Evolutionary conservation across 2,888 invertebrate species (phyloP).

Genomic region (Drosophila rellima): DNA sequence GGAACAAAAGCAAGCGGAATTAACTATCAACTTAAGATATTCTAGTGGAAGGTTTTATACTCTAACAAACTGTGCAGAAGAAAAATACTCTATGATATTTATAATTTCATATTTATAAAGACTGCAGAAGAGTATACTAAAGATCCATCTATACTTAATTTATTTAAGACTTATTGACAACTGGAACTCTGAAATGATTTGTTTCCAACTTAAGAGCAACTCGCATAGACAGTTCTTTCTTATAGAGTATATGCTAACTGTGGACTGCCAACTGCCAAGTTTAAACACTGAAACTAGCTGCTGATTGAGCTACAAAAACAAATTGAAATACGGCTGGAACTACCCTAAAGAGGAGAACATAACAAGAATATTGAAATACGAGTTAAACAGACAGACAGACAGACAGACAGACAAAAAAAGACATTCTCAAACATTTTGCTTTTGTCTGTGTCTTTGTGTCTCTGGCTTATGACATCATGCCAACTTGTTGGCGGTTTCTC

Average conservation of each 20-base stretch:
- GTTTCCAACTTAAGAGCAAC: neutral
- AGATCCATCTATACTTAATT: no score
- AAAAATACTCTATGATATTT: neutral
- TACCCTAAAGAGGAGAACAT: constrained; percentile 1
- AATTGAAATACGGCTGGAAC: neutral
- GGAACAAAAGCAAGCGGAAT: constrained; percentile 9
- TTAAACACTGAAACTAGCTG: constrained; percentile 15
- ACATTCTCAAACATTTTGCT: constrained; percentile 37
- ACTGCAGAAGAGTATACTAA: no score
- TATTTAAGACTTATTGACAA: no score
- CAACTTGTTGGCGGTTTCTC: constrained; percentile 54
- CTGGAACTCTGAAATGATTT: no score
- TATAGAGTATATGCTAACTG: neutral
- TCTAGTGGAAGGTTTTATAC: neutral
- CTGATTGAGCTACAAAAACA: constrained; percentile 2
- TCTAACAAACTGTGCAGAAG: neutral
- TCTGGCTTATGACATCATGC: constrained; percentile 72
- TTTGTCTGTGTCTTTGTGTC: constrained; percentile 15
- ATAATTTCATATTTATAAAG: no score
- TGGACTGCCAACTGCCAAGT: neutral
- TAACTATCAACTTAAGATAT: neutral
- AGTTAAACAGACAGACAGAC: constrained; percentile 3
- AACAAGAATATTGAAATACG: constrained; percentile 28
- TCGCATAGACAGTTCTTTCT: neutral
- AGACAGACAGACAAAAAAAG: neutral